Evolutionary conservation across 2,113 vertebrate genomes (phyloP).

Genomic region (Synchiropus splendidus): DNA sequence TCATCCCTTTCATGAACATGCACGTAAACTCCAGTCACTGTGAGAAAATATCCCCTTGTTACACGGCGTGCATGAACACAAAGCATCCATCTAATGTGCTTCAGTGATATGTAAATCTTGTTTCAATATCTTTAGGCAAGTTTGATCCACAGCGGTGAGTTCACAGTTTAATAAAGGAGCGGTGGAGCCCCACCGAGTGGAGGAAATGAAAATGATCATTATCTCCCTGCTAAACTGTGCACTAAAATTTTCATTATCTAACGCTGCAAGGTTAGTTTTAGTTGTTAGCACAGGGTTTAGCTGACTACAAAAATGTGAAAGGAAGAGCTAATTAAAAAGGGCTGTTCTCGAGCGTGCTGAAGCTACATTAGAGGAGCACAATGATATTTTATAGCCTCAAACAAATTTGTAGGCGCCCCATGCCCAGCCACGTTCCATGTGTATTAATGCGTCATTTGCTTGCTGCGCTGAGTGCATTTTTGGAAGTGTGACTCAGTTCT

Average conservation of each 20-base stretch:
- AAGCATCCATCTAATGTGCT: neutral
- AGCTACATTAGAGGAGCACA: constrained; percentile 9
- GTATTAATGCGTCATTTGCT: no score
- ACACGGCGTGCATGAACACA: no score
- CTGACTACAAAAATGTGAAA: constrained; percentile 10
- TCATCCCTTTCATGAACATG: no score
- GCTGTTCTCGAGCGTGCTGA: constrained; percentile 4
- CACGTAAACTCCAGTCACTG: neutral
- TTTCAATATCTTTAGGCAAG: constrained; percentile 1
- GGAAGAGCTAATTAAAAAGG: constrained; percentile 16
- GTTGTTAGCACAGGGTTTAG: constrained; percentile 7
- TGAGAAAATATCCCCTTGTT: no score
- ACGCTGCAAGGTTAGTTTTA: constrained; percentile 4
- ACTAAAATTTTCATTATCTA: constrained; percentile 13
- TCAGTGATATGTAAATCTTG: neutral
- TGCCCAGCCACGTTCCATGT: no score
- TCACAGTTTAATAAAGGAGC: constrained; percentile 4
- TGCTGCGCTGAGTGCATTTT: no score
- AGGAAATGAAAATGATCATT: constrained; percentile 16
- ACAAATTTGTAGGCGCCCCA: constrained; percentile 11
- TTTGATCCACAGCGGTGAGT: constrained; percentile 4
- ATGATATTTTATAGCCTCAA: constrained; percentile 9
- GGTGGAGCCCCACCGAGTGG: constrained; percentile 1
- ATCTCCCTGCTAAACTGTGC: constrained; percentile 5
- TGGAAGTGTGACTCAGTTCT: no score